A percentile compares a stretch with the other conserved stretches of the same genome.
These are phyloP conservation scores for Pluvianellus socialis DNA, from an alignment of 2,113 vertebrate species.

Conservation along the genomic window DNA sequence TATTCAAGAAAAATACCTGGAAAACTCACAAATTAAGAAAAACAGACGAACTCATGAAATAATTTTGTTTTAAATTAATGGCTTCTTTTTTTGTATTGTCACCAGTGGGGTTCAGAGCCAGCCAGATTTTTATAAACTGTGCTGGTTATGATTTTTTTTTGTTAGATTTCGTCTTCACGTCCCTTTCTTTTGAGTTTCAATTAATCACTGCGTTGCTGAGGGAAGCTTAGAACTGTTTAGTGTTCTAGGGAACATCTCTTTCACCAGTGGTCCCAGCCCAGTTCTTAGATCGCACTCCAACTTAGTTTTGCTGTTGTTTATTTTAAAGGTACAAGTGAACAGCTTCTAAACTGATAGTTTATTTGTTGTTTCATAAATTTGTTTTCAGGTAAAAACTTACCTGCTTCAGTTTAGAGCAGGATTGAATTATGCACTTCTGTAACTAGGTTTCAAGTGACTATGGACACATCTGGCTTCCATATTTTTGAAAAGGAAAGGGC, in stretches of 20 bases:
- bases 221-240: background rate
- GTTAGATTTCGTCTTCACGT: background rate
- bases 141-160: background rate
- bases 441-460: background rate
- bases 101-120: background rate
- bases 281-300: background rate
- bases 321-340: background rate
- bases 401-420: background rate
- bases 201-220: background rate
- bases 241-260: background rate
- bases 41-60: background rate
- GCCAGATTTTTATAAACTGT: background rate
- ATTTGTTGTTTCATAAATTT: constrained; percentile 33
- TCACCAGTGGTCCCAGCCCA: background rate
- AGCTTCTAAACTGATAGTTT: background rate
- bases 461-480: background rate
- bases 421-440: background rate
- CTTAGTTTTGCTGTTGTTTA: constrained; percentile 4
- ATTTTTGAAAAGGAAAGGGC: constrained; percentile 1
- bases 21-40: background rate
- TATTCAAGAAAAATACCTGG: background rate
- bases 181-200: background rate
- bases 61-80: background rate
- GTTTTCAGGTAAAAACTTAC: constrained; percentile 8
- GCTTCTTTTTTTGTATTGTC: background rate